Evolutionary conservation across 2,797 vertebrate genomes (phyloP).

Genomic region (Otus scops): DNA sequence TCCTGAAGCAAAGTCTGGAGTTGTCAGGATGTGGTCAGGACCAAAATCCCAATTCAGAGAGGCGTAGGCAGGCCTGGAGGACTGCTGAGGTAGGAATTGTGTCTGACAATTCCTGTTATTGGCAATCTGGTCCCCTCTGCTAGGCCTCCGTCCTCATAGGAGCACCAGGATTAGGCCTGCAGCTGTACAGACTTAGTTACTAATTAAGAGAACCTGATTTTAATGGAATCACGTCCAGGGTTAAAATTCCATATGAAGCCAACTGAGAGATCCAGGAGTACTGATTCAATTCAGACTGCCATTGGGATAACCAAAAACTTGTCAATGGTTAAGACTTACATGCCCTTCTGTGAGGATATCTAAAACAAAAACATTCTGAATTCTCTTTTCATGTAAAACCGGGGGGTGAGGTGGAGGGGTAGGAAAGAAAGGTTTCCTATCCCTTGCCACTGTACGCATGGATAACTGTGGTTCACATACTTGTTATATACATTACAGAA

Average conservation of each 20-base stretch:
- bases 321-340: not conserved
- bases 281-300: not conserved
- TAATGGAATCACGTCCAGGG: not conserved
- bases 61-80: too few species aligned
- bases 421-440: not conserved
- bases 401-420: too few species aligned
- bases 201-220: slow-evolving; percentile 7
- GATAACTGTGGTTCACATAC: not conserved
- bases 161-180: not conserved
- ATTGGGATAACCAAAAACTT: not conserved
- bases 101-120: not conserved
- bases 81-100: not conserved
- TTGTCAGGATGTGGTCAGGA: not conserved
- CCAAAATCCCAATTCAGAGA: not conserved
- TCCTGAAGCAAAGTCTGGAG: not conserved
- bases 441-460: fast-evolving
- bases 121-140: not conserved
- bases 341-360: not conserved
- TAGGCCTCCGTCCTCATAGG: not conserved
- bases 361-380: not conserved
- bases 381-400: not conserved
- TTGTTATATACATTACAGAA: not conserved
- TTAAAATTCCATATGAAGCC: not conserved
- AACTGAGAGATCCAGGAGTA: not conserved
- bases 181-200: not conserved